Evolutionary conservation across 1,140 invertebrate species (phyloP).

Genomic region (Teleopsis dalmanni): DNA sequence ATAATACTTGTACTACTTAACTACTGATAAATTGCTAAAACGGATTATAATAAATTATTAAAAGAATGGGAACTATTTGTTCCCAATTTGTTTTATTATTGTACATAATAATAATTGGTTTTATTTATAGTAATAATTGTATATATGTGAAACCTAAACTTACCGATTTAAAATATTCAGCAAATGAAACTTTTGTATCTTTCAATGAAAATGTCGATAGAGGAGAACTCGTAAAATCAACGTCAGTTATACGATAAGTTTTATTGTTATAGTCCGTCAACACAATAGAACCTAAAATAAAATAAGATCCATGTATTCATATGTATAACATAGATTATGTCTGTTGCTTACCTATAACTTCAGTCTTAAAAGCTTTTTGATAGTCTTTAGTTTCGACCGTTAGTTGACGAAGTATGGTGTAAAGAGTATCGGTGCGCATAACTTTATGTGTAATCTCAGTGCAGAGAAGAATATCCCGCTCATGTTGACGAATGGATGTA

Average conservation of each 20-base stretch:
- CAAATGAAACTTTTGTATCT: constrained; percentile 53
- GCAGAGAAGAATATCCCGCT: constrained; percentile 61
- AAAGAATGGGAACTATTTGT: no score
- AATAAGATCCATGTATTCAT: no score
- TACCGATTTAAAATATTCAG: constrained; percentile 76
- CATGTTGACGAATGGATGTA: constrained; percentile 72
- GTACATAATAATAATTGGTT: no score
- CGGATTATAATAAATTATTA: no score
- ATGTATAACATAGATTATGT: no score
- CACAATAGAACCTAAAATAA: no score
- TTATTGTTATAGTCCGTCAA: constrained; percentile 88
- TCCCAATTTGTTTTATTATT: no score
- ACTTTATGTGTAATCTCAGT: constrained; percentile 71
- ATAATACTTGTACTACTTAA: no score
- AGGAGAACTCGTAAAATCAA: constrained; percentile 57
- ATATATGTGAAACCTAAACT: no score
- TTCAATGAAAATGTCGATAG: constrained; percentile 54
- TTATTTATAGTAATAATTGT: no score
- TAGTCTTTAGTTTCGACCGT: constrained; percentile 48
- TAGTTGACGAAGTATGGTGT: no score
- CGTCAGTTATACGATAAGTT: constrained; percentile 82
- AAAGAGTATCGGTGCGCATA: constrained; percentile 54
- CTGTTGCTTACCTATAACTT: constrained; percentile 56
- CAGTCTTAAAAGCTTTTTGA: constrained; percentile 50
- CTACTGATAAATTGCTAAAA: no score